Evolutionary conservation across 2,797 vertebrate genomes (phyloP), one percentile per base, ranked within the genome.

Genomic region (Falco naumanni): DNA sequence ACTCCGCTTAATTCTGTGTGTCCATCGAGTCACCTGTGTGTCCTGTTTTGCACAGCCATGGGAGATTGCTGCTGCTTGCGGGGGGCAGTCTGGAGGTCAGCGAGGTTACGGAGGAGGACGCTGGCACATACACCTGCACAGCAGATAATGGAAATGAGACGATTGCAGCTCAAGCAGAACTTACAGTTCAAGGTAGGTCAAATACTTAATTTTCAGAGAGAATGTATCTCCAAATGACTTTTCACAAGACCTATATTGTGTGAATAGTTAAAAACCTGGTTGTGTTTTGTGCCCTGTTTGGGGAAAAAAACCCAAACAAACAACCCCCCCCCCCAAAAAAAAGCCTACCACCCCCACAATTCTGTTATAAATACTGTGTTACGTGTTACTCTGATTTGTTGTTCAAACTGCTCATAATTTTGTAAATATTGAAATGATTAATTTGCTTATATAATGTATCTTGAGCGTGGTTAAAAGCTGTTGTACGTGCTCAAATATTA

Each of bases 171-270:
- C 98, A 98, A 89, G 98, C 98, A 34, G 98, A 99, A 48, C 98
- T 99, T 90, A 89, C 93, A 6, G 91, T 99, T 33, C 99, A 99
- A 99, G 99, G 99, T 99, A 98, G 86, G 96, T 63, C 54, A 3
- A 64, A 26, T n/a, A 9, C 43, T 89, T 87, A 33, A 7, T 50
- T 22, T 68, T 21, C 24, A 71, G 50, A 63, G 24, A 33, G 34
- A 56, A 33, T 20, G 13, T 15, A 37, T 74, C 31, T 77, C 54
- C 54, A 24, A 26, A 2, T 79, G 43, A 7, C n/a, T 53, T 63
- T 15, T 54, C n/a, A 8, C 26, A 41, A 18, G 17, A 39, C 8
- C 20, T 61, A 19, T 66, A 24, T 37, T 69, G 69, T 43, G 69
- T 54, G 19, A 45, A 51, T 16, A 2, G 22, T 59, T 51, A 11